Evolutionary conservation across 2,113 vertebrate genomes (phyloP), one percentile per base, ranked within the genome.

Genomic region (Daphoenositta chrysoptera): DNA sequence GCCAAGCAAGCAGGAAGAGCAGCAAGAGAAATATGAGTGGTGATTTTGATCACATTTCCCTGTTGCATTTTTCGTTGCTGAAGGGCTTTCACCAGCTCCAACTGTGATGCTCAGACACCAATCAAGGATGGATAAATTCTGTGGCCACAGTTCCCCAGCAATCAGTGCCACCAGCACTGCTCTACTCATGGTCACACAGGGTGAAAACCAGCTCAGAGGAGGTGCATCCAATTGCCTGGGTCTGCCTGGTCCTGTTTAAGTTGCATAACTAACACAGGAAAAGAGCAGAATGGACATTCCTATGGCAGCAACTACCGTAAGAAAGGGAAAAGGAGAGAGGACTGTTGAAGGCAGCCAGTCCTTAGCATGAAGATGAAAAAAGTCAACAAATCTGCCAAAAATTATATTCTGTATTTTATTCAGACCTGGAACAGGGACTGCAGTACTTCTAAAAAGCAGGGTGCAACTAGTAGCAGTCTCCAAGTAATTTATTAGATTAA

Each of bases 31-130:
- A 87, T 30, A 30, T 0, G 0, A 82, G 35, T 0, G 4, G 51
- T 37, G 56, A 94, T 64, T 76, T 84, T 69, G 91, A 82, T 76
- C 73, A 53, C 56, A 45, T 76, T 87, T 87, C 22, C 33, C 47
- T 76, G 28, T 30, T 56, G 39, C 35, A 69, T 85, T 83, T 93
- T 72, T 73, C 24, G 31, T 35, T 44, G 33, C 68, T 76, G 47
- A 58, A 63, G 30, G 31, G n/a, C 58, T 89, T 90, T 90, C 30
- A 30, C 54, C 8, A 15, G 70, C 50, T 65, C 57, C 51, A 68
- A n/a, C 28, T 6, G 45, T 6, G 23, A 54, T 0, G 1, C 51
- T 87, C 21, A 66, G 35, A 11, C 37, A 66, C 27, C 0, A 0
- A 61, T 35, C 21, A 56, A 70, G 51, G 23, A 69, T 37, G 30